A percentile compares a stretch with the other conserved stretches of the same genome.
These are phyloP conservation scores for Leptoteleia sp. DNA, from an alignment of 1,140 invertebrate species.

Conservation along the genomic window DNA sequence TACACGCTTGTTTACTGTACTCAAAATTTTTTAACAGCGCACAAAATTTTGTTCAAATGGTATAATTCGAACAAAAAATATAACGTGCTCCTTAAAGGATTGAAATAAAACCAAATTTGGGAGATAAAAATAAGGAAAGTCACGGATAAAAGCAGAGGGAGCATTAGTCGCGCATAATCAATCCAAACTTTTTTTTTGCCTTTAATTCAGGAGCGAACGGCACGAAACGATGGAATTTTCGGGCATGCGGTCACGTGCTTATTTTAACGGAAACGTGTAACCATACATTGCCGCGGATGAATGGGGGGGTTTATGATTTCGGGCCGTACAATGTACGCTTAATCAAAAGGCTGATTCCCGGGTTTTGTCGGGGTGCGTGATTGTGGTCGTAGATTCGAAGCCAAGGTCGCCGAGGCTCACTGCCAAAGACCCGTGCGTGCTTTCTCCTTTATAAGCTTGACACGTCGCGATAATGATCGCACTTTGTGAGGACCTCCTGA, in stretches of 20 bases:
- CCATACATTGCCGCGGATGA: slow-evolving; percentile 27
- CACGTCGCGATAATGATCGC: slow-evolving; percentile 51
- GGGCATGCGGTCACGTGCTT: slow-evolving; percentile 27
- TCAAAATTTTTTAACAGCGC: no score
- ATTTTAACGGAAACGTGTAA: slow-evolving; percentile 28
- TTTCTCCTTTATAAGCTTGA: slow-evolving; percentile 52
- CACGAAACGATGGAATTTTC: no score
- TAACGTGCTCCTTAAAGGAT: no score
- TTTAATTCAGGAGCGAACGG: no score
- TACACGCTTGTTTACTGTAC: no score
- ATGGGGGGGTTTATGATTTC: slow-evolving; percentile 25
- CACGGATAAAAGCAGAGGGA: no score
- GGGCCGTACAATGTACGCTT: slow-evolving; percentile 27
- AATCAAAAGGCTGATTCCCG: slow-evolving; percentile 47
- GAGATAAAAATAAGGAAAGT: no score
- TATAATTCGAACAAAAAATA: no score
- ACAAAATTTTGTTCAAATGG: no score
- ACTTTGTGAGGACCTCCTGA: slow-evolving; percentile 33
- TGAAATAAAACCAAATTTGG: no score
- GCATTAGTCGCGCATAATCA: no score
- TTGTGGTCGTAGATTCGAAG: slow-evolving; percentile 35
- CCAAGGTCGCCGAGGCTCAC: slow-evolving; percentile 33
- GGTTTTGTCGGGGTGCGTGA: slow-evolving; percentile 44
- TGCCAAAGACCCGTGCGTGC: slow-evolving; percentile 50
- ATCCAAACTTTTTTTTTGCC: no score